Evolutionary conservation across 1,140 invertebrate genomes (phyloP).

Genomic region (Philopotamus ludificatus): DNA sequence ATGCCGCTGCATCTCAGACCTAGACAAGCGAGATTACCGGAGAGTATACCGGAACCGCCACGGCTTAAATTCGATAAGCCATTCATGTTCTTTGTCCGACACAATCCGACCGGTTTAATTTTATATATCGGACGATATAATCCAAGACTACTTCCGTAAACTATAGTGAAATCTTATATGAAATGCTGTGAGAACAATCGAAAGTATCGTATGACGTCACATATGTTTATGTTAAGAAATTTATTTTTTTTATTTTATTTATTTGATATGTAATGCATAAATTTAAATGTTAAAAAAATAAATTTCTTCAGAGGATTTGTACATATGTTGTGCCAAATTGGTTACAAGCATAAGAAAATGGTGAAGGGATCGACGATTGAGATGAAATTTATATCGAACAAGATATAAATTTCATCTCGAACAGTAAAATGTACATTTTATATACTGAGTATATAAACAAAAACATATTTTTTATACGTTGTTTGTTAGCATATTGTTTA

Average conservation of each 20-base stretch:
- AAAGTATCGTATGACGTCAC: too few species aligned
- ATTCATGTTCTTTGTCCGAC: slow-evolving; percentile 81
- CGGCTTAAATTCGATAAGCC: slow-evolving; percentile 79
- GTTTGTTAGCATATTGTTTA: too few species aligned
- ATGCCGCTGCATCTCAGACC: slow-evolving; percentile 66
- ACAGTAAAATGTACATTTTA: too few species aligned
- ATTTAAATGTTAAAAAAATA: slow-evolving; percentile 38
- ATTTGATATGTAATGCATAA: slow-evolving; percentile 5
- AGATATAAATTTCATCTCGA: not conserved
- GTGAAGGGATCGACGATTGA: slow-evolving; percentile 15
- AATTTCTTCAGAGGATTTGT: slow-evolving; percentile 35
- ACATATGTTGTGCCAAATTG: slow-evolving; percentile 24
- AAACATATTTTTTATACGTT: too few species aligned
- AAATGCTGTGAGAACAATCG: not conserved
- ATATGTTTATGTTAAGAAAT: slow-evolving; percentile 35
- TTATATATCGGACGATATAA: slow-evolving; percentile 83
- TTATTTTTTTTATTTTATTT: slow-evolving; percentile 37
- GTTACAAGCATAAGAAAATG: slow-evolving; percentile 9
- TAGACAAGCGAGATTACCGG: slow-evolving; percentile 67
- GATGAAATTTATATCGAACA: slow-evolving; percentile 12
- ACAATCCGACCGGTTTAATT: slow-evolving; percentile 84
- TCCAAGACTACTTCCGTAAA: slow-evolving; percentile 70
- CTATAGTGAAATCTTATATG: not conserved
- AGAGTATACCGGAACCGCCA: slow-evolving; percentile 55
- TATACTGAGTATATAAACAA: too few species aligned